Conservation (phyloP, 2,888 invertebrate species). For the Poecilobothrus nobilitatus region DNA sequence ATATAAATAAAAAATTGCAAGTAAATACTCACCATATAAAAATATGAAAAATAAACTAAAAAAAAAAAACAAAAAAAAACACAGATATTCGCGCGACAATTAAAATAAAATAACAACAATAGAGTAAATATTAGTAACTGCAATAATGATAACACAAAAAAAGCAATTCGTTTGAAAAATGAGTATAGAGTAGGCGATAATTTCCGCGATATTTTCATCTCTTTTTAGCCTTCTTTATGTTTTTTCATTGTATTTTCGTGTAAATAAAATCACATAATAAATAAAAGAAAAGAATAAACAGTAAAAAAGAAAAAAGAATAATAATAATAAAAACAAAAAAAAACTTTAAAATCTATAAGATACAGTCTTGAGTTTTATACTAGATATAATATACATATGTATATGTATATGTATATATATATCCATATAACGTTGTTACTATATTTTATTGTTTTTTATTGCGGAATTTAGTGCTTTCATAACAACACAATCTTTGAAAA, state of each 20-base stretch:
- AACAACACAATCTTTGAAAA: not conserved
- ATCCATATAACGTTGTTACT: not conserved
- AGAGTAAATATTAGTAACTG: not conserved
- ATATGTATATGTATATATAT: too few relatives aligned
- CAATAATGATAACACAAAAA: conserved; percentile 3
- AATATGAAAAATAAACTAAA: too few relatives aligned
- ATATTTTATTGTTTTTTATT: not conserved
- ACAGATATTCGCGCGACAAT: not conserved
- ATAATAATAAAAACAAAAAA: not conserved
- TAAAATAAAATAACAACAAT: not conserved
- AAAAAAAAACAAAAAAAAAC: not conserved
- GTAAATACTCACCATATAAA: too few relatives aligned
- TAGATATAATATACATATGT: not conserved
- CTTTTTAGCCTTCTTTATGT: not conserved
- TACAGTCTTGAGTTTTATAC: not conserved
- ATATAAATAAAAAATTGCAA: too few relatives aligned
- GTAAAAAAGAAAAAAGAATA: not conserved
- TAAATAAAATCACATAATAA: not conserved
- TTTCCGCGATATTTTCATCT: not conserved
- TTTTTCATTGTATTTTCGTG: not conserved
- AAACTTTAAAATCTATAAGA: not conserved
- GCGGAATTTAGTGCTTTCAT: not conserved
- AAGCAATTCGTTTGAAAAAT: not conserved
- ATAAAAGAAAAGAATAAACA: not conserved
- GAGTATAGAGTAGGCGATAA: conserved; percentile 4